A percentile compares a stretch with the other conserved stretches of the same genome.
Evolutionary conservation across 1,140 invertebrate species (phyloP).

Genomic region (Nylanderia fulva): DNA sequence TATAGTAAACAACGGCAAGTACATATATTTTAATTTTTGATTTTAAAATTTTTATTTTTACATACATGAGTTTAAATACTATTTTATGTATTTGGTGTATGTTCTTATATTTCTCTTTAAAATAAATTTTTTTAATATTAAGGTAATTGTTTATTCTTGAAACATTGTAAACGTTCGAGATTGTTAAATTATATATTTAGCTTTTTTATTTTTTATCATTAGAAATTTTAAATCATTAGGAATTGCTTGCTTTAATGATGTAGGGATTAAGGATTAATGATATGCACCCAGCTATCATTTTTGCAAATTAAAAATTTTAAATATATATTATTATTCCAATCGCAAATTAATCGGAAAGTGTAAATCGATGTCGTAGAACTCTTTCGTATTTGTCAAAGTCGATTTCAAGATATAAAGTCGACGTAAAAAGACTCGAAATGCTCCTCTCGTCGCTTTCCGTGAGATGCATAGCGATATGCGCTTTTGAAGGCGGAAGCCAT

Average conservation of each 20-base stretch:
- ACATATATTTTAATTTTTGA: too few relatives aligned
- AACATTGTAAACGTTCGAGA: background rate
- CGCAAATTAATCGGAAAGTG: constrained; percentile 26
- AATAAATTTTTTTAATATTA: too few relatives aligned
- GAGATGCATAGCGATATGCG: constrained; percentile 53
- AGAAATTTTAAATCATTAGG: background rate
- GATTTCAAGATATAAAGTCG: constrained; percentile 25
- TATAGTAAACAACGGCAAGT: too few relatives aligned
- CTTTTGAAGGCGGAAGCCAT: constrained; percentile 41
- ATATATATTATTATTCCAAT: background rate
- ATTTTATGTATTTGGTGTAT: too few relatives aligned
- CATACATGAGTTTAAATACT: too few relatives aligned
- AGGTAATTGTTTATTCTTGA: too few relatives aligned
- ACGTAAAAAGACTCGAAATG: constrained; percentile 33
- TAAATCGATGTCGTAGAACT: constrained; percentile 21
- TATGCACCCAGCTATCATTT: background rate
- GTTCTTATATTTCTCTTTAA: too few relatives aligned
- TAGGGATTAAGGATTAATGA: background rate
- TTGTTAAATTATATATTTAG: background rate
- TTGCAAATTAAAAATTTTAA: background rate
- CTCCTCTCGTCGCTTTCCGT: constrained; percentile 28
- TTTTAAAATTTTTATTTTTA: too few relatives aligned
- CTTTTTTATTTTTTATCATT: background rate
- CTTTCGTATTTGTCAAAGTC: constrained; percentile 7
- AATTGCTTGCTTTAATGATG: background rate